Base-by-base conservation (phyloP, 1,140 invertebrate species). In the Cydia pomonella region DNA sequence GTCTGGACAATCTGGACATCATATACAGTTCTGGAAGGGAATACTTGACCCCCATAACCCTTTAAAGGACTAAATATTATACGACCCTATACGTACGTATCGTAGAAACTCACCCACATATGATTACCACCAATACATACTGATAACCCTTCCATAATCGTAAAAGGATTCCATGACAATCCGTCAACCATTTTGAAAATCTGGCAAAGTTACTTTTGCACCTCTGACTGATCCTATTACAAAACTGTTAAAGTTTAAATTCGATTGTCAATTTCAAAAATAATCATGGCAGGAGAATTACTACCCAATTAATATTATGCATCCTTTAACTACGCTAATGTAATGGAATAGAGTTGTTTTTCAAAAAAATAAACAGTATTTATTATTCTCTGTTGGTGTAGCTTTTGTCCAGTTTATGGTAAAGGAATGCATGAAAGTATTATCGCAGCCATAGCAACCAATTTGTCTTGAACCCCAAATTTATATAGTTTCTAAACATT, bases 151-250 rank as follows among this genome's bases (percentile, higher is more conserved):
- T 13, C 50, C 29, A 18, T 38, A 38, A 33, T 33, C 16, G 4
- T 38, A 41, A 38, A 69, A 69, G 64, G 64, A 69, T 69, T 69
- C 27, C 63, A 18, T n/a, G 16, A 38, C 64, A 69, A 69, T 38
- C 16, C n/a, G 29, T 69, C 64, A 23, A 38, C 53, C 18, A 59
- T 59, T 59, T 59, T 59, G 21, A 23, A 59, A 18, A 59, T 59
- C 0, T 23, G 21, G 3, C 50, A 53, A 18, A 53, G n/a, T 7
- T 53, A 53, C n/a, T 53, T 53, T 53, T 7, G 6, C n/a, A 18
- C 7, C 16, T 18, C 16, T 9, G 9, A 59, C 4, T 7, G 12
- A 23, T 23, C 2, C 3, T 59, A 59, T 59, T 23, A 18, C 18
- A 21, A 7, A 10, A 21, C 1, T 2, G 5, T 23, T 59, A 59